Evolutionary conservation across 2,113 vertebrate species (phyloP).

Genomic region (Cairina moschata): DNA sequence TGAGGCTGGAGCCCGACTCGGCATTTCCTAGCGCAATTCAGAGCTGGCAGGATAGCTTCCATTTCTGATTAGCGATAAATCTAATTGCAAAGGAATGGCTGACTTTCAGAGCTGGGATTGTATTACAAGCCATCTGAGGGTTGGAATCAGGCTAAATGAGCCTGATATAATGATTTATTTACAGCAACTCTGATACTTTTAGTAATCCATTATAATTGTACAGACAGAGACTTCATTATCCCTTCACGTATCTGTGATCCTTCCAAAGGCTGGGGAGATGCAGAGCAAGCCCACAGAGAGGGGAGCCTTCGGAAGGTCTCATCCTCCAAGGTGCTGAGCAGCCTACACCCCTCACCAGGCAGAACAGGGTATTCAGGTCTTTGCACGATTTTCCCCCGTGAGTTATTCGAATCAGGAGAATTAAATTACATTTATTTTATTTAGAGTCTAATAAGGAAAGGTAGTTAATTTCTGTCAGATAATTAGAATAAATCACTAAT

Average conservation of each 20-base stretch:
- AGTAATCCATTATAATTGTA: slow-evolving; percentile 52
- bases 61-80: slow-evolving; percentile 57
- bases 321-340: not conserved
- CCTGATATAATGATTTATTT: slow-evolving; percentile 67
- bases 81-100: slow-evolving; percentile 31
- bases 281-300: not conserved
- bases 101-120: slow-evolving; percentile 13
- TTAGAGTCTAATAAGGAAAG: slow-evolving; percentile 6
- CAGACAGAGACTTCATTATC: slow-evolving; percentile 52
- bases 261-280: not conserved
- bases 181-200: slow-evolving; percentile 41
- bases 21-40: not conserved
- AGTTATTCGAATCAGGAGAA: not conserved
- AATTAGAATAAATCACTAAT: slow-evolving; percentile 31
- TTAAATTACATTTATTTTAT: slow-evolving; percentile 31
- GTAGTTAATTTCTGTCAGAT: not conserved
- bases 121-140: slow-evolving; percentile 42
- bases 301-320: not conserved
- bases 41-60: slow-evolving; percentile 15
- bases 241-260: not conserved
- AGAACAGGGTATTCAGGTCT: not conserved
- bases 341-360: not conserved
- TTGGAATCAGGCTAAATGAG: slow-evolving; percentile 46
- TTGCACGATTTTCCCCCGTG: not conserved
- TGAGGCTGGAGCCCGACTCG: not conserved